phyloP scores from a whole-genome alignment of 2,888 invertebrate species.

The Alsophila aescularia region DNA sequence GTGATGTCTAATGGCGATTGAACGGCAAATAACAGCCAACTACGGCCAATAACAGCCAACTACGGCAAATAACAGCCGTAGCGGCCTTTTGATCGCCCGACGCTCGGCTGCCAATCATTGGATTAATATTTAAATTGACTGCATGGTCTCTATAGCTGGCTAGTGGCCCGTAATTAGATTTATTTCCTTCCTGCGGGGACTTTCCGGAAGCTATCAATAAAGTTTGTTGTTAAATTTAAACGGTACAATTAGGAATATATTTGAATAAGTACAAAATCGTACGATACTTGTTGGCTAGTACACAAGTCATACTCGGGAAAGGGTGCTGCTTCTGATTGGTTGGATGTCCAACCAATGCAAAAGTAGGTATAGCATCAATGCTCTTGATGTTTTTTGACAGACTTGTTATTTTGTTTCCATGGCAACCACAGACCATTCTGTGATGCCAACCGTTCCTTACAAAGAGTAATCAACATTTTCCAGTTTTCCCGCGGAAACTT shows the following conservation, averaged over 20 bases:
- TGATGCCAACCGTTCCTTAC: no score
- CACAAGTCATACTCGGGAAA: no score
- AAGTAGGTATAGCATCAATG: no score
- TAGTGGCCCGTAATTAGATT: constrained; percentile 17
- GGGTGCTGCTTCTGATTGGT: no score
- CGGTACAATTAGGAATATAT: background rate
- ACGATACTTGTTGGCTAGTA: no score
- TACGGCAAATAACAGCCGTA: constrained; percentile 24
- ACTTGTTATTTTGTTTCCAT: no score
- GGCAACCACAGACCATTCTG: no score
- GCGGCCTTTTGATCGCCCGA: constrained; percentile 23
- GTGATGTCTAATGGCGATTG: constrained; percentile 30
- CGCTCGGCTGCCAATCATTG: constrained; percentile 5
- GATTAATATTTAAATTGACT: constrained; percentile 27
- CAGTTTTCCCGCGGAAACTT: no score
- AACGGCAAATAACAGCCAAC: constrained; percentile 20
- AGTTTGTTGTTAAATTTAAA: background rate
- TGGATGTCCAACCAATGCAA: no score
- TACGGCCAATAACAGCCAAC: constrained; percentile 27
- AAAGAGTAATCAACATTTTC: no score
- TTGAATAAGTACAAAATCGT: no score
- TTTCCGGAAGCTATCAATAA: constrained; percentile 17
- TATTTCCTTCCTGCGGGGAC: constrained; percentile 16
- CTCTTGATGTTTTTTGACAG: no score
- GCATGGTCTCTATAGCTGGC: constrained; percentile 15